phyloP scores from a whole-genome alignment of 2,113 vertebrate species.

The Pholis gunnellus region DNA sequence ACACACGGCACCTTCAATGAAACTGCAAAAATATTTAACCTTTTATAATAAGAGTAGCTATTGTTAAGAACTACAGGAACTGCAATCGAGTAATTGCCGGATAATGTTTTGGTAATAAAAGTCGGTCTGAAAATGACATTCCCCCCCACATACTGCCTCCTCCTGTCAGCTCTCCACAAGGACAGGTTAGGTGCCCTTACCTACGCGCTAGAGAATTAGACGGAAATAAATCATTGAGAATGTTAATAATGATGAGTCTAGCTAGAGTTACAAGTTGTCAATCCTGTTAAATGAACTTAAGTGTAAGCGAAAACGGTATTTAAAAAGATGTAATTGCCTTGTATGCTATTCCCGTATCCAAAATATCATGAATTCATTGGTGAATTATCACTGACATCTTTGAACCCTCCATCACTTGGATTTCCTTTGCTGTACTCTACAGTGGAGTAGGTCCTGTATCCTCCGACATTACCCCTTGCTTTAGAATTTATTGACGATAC shows the following conservation, averaged over 20 bases:
- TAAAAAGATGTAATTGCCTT: constrained; percentile 12
- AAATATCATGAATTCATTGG: constrained; percentile 30
- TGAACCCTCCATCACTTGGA: constrained; percentile 21
- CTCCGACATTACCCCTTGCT: constrained; percentile 13
- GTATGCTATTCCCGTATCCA: constrained; percentile 18
- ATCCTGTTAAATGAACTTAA: constrained; percentile 23
- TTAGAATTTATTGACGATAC: constrained; percentile 49
- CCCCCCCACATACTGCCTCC: constrained; percentile 12
- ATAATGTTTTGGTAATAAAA: constrained; percentile 67
- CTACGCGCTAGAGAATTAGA: constrained; percentile 4
- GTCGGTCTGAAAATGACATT: constrained; percentile 63
- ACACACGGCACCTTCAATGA: constrained; percentile 28
- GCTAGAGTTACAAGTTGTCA: constrained; percentile 20
- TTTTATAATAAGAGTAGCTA: constrained; percentile 33
- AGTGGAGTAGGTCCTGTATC: constrained; percentile 1
- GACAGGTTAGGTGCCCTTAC: background rate
- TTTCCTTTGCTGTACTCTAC: constrained; percentile 32
- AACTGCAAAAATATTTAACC: constrained; percentile 51
- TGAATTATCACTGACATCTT: constrained; percentile 38
- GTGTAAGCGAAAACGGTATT: constrained; percentile 15
- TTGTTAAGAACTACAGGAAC: constrained; percentile 58
- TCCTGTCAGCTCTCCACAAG: constrained; percentile 15
- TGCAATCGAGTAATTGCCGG: constrained; percentile 45
- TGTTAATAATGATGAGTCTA: constrained; percentile 35
- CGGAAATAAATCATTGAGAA: constrained; percentile 24